Conservation (phyloP, 2,797 vertebrate genomes). For the Gila robusta region DNA sequence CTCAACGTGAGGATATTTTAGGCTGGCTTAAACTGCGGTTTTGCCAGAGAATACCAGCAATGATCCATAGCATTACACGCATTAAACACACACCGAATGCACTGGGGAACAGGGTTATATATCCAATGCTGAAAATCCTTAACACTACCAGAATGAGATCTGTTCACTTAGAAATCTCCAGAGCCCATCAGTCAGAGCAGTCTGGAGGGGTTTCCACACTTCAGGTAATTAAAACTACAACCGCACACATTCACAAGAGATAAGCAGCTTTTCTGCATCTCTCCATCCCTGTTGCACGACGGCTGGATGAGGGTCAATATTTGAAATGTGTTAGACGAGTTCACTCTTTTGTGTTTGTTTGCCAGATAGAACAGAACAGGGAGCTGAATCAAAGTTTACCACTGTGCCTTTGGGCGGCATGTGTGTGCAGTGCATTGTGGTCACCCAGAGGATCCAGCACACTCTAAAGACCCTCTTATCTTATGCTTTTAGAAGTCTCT, state of each 20-base stretch:
- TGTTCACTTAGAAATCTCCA: not conserved
- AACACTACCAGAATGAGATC: not conserved
- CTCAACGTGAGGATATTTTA: slow-evolving; percentile 19
- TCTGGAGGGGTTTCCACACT: slow-evolving; percentile 4
- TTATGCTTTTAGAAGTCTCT: not conserved
- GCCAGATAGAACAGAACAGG: slow-evolving; percentile 3
- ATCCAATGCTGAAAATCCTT: not conserved
- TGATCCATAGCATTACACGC: slow-evolving; percentile 1
- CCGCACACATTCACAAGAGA: not conserved
- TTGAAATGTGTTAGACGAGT: slow-evolving; percentile 12
- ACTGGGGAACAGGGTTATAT: not conserved
- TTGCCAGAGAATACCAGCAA: slow-evolving; percentile 3
- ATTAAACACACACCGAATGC: not conserved
- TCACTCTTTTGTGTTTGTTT: not conserved
- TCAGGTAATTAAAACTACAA: slow-evolving; percentile 11
- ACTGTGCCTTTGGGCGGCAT: not conserved
- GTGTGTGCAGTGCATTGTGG: slow-evolving; percentile 14
- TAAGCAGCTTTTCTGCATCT: slow-evolving; percentile 13
- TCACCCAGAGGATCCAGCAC: not conserved
- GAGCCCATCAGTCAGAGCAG: slow-evolving; percentile 4
- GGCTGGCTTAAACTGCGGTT: slow-evolving; percentile 8
- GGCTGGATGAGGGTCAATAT: slow-evolving; percentile 35
- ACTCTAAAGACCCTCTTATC: slow-evolving; percentile 9
- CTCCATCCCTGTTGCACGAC: slow-evolving; percentile 1
- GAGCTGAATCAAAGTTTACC: slow-evolving; percentile 23